Percentiles rank a stretch among this genome's conserved stretches.
phyloP scores from a whole-genome alignment of 92 coral and sea anemone genomes.

The Pocillopora grandis region DNA sequence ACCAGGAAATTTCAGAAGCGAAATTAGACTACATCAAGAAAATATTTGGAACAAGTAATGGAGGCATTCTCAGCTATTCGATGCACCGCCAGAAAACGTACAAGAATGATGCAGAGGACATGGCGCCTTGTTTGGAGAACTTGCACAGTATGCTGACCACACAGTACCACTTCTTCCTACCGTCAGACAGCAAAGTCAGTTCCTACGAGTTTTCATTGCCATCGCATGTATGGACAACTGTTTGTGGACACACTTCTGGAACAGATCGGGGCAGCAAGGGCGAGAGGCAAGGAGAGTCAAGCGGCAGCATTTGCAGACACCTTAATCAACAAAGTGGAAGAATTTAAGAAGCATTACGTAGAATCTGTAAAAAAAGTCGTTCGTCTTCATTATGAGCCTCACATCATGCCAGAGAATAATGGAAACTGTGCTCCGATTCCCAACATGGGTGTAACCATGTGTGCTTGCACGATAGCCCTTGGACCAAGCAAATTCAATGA shows the following conservation, averaged over 20 bases:
- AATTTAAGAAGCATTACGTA: background rate
- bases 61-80: constrained; percentile 28
- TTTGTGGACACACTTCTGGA: constrained; percentile 22
- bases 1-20: constrained; percentile 16
- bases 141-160: background rate
- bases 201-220: constrained; percentile 1
- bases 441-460: background rate
- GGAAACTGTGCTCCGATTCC: background rate
- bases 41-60: constrained; percentile 10
- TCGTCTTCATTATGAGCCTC: background rate
- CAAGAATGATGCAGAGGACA: constrained; percentile 6
- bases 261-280: constrained; percentile 7
- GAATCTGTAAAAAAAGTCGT: background rate
- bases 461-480: constrained; percentile 8
- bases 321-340: constrained; percentile 9
- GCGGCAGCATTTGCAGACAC: constrained; percentile 13
- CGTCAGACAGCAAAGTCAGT: background rate
- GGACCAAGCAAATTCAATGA: constrained; percentile 11
- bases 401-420: constrained; percentile 1
- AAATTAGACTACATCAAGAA: constrained; percentile 6
- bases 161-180: constrained; percentile 35
- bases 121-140: constrained; percentile 19
- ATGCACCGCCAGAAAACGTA: constrained; percentile 13
- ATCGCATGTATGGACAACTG: constrained; percentile 26
- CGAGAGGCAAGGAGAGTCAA: constrained; percentile 11